Percentiles rank a stretch among this genome's conserved stretches.
Evolutionary conservation across 2,888 invertebrate genomes (phyloP).

Genomic region (Andrena praecox): DNA sequence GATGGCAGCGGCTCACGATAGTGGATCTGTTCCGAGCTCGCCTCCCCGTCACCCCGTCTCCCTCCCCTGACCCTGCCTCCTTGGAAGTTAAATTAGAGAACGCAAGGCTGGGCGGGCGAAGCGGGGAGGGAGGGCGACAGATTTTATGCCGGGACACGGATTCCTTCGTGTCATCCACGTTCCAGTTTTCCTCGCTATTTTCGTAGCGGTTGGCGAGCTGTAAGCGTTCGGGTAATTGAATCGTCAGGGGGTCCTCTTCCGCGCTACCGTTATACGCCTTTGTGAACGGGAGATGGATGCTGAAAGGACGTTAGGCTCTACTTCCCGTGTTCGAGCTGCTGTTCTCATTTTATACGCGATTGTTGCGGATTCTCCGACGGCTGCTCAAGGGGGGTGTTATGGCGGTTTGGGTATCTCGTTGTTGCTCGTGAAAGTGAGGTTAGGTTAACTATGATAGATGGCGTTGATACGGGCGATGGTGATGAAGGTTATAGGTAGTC

Average conservation of each 20-base stretch:
- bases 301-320: background rate
- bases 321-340: background rate
- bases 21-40: conserved; percentile 48
- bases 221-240: conserved; percentile 55
- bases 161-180: conserved; percentile 46
- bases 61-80: background rate
- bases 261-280: background rate
- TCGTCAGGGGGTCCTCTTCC: conserved; percentile 10
- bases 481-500: background rate
- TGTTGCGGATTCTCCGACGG: background rate
- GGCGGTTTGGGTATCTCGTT: background rate
- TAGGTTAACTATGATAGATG: conserved; percentile 1
- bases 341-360: background rate
- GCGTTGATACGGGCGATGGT: background rate
- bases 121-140: background rate
- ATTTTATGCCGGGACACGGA: conserved; percentile 58
- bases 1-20: conserved; percentile 70
- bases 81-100: conserved; percentile 62
- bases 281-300: background rate
- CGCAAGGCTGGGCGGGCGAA: conserved; percentile 15
- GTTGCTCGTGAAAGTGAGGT: background rate
- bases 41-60: conserved; percentile 1
- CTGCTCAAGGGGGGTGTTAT: background rate
- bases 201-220: conserved; percentile 33
- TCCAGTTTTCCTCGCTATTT: conserved; percentile 45